Conservation (phyloP, 2,113 vertebrate species). For the Zingel zingel region DNA sequence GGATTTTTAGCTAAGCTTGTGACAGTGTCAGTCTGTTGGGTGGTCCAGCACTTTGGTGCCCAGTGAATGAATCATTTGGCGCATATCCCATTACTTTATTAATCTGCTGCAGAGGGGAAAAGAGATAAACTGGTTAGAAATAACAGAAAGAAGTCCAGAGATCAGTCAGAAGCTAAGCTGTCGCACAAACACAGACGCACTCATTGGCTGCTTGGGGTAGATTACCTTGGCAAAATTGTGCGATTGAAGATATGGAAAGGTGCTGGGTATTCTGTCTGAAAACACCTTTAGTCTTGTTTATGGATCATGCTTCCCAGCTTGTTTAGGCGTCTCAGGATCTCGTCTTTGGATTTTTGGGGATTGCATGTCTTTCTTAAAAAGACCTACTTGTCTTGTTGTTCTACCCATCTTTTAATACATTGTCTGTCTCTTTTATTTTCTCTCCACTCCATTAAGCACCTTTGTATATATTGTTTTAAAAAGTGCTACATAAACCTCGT, state of each 20-base stretch:
- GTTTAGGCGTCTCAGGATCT: not conserved
- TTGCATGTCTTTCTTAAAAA: not conserved
- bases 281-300: too few relatives aligned
- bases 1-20: not conserved
- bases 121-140: not conserved
- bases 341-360: not conserved
- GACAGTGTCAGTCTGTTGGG: too few relatives aligned
- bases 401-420: too few relatives aligned
- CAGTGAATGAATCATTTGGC: not conserved
- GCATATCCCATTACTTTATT: not conserved
- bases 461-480: not conserved
- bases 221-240: too few relatives aligned
- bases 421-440: too few relatives aligned
- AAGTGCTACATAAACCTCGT: not conserved
- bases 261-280: too few relatives aligned
- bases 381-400: too few relatives aligned
- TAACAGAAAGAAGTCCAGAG: not conserved
- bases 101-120: not conserved
- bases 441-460: too few relatives aligned
- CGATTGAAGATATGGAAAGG: too few relatives aligned
- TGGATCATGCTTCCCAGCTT: not conserved
- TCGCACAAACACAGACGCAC: not conserved
- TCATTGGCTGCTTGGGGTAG: too few relatives aligned
- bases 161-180: not conserved
- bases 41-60: too few relatives aligned